Percentiles rank a stretch among this genome's conserved stretches.
These are phyloP conservation scores for Rhadinocentrus ornatus DNA, from an alignment of 2,797 vertebrate genomes.

Conservation along the genomic window DNA sequence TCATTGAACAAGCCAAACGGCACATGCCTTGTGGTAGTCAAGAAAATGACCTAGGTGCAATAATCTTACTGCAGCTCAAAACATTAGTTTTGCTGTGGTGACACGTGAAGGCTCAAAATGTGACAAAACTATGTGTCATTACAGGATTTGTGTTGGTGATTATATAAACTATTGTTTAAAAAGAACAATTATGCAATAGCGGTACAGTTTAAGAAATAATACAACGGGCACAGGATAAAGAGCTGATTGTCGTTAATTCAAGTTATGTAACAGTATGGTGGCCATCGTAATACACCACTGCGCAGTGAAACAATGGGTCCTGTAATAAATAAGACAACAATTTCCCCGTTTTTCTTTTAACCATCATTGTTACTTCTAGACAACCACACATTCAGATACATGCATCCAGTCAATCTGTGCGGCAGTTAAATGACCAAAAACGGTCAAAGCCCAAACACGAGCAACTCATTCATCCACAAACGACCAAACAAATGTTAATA, in stretches of 20 bases:
- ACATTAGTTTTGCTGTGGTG: neutral
- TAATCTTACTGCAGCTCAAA: neutral
- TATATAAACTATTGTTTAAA: neutral
- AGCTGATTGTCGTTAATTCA: constrained; percentile 45
- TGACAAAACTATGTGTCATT: neutral
- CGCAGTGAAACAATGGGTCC: constrained; percentile 49
- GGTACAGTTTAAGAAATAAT: constrained; percentile 5
- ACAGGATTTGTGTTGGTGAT: neutral
- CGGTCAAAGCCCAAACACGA: constrained; percentile 51
- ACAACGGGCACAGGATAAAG: constrained; percentile 36
- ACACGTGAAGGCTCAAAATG: neutral
- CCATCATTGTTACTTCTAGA: constrained; percentile 6
- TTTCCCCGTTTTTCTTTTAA: constrained; percentile 8
- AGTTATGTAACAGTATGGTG: constrained; percentile 71
- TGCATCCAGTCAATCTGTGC: constrained; percentile 35
- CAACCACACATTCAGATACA: constrained; percentile 29
- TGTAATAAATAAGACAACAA: constrained; percentile 5
- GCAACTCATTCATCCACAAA: constrained; percentile 28
- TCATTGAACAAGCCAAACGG: constrained; percentile 24
- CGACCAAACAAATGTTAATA: constrained; percentile 29
- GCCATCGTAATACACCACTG: constrained; percentile 55
- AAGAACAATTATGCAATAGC: neutral
- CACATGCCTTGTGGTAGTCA: neutral
- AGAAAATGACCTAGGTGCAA: neutral
- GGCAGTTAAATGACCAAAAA: constrained; percentile 62